Base-by-base conservation (phyloP, 1,140 invertebrate genomes). In the Heterodera schachtii region DNA sequence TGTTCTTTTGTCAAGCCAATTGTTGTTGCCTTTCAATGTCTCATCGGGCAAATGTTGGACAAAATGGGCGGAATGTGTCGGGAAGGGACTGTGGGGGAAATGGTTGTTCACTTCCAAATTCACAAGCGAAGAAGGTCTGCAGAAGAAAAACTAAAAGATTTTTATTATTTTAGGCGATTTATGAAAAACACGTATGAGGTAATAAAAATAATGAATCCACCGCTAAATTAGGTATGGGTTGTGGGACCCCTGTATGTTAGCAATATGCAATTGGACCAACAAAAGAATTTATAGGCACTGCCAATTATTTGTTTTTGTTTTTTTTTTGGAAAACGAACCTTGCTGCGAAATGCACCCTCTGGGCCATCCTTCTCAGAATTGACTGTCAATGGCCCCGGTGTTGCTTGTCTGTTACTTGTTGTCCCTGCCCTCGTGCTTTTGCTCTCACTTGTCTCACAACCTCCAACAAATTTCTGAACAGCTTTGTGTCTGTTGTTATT, bases 381-480 rank as follows among this genome's bases (percentile, higher is more conserved):
- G 57, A 19, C 16, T 73, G 71, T 49, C 71, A 47, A 13, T 73
- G 71, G 19, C 71, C 46, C 71, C 11, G 71, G 71, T 19, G 46
- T 57, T 76, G 75, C 3, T 64, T 41, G 6, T 76, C 75, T 64
- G 11, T 76, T 44, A 47, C 4, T 43, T 57, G 8, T 43, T 57
- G 8, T 13, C 43, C 46, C 75, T 13, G 41, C 75, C 21, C 69
- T 9, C 69, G 41, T 41, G 19, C 69, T 71, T 41, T 71, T 71
- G 69, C 44, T 71, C 31, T 71, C 44, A 13, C 31, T n/a, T 11
- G 41, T 13, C 69, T 71, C 69, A 69, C n/a, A 69, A n/a, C 41
- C 67, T 7, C 69, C 44, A 41, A 41, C 44, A 41, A 41, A 43
- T 71, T 71, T n/a, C 69, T 41, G 69, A 46, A 71, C 69, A 46